Evolutionary conservation across 2,113 vertebrate genomes (phyloP).

Genomic region (Phoenicopterus ruber): DNA sequence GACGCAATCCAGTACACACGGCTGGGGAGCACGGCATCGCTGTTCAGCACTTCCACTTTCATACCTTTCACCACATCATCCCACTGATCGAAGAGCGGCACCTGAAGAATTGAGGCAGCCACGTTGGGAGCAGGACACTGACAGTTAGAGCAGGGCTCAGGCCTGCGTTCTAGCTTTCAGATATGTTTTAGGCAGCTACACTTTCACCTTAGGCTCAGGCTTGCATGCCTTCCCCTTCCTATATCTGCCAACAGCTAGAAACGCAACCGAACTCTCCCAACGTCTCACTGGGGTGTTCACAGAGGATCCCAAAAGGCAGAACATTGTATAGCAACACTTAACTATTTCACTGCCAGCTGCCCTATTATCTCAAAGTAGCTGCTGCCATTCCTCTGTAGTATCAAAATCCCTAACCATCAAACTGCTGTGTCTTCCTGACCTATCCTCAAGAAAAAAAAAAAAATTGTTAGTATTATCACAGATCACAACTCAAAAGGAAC

Average conservation of each 20-base stretch:
- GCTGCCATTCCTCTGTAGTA: background rate
- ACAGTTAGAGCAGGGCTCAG: background rate
- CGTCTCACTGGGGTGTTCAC: background rate
- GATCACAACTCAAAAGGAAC: background rate
- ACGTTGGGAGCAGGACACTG: background rate
- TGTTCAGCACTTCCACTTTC: constrained; percentile 94
- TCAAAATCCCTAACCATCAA: background rate
- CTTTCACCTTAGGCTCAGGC: background rate
- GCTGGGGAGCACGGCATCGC: constrained; percentile 86
- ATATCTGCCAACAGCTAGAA: background rate
- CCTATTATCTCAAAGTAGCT: background rate
- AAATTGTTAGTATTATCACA: background rate
- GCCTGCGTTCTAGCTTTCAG: background rate
- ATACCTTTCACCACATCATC: constrained; percentile 88
- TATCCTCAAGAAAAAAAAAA: background rate
- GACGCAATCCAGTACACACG: constrained; percentile 97
- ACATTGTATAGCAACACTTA: background rate
- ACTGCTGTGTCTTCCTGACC: background rate
- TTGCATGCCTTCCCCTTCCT: background rate
- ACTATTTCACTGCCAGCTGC: background rate
- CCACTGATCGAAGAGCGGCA: constrained; percentile 88
- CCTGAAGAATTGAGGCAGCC: constrained; percentile 70
- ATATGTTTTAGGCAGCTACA: background rate
- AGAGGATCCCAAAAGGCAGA: background rate
- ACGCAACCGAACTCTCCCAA: background rate